Evolutionary conservation across 2,888 invertebrate genomes (phyloP), one percentile per base, ranked within the genome.

Genomic region (Oscheius sp.): DNA sequence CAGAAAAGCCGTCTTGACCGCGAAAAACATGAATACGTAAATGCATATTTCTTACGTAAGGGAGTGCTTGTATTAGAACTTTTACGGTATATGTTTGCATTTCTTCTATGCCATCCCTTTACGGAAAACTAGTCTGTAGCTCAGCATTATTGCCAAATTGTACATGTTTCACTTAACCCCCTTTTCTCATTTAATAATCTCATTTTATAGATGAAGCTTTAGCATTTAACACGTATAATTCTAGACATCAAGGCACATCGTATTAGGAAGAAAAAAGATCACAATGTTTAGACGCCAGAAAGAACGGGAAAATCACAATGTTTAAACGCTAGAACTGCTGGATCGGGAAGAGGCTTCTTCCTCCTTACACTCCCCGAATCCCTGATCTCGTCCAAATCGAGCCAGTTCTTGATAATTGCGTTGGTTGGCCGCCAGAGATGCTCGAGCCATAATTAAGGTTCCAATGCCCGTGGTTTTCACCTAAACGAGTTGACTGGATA

Each of bases 361-460:
- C 11, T 58, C 58, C 29, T 58, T 58, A 32, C 33, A n/a, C 32
- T 58, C 58, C 5, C 11, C 58, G 32, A 29, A 58, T 29, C 33
- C 32, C 33, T 58, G 29, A 32, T 33, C 58, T 21, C 48, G n/a
- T 48, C 48, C 68, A 37, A 55, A 68, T 70, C 58, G 21, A 9
- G 42, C 37, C 32, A 74, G 42, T 42, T 74, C 59, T 33, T 42
- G 48, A 29, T 70, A 70, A 7, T 70, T 47, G 1, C 35, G 42
- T 11, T 82, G 77, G 2, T 75, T 77, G 13, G 78, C 79, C 21
- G 63, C 63, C 37, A 84, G 59, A 11, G 81, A 80, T 9, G 82
- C 83, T 55, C 83, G 75, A 2, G 83, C 83, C 83, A 84, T 84
- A 53, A 84, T 84, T 50, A 84, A 62, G 1, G 80, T 77, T 58